Evolutionary conservation across 2,113 vertebrate genomes (phyloP).

Genomic region (Saguinus midas): DNA sequence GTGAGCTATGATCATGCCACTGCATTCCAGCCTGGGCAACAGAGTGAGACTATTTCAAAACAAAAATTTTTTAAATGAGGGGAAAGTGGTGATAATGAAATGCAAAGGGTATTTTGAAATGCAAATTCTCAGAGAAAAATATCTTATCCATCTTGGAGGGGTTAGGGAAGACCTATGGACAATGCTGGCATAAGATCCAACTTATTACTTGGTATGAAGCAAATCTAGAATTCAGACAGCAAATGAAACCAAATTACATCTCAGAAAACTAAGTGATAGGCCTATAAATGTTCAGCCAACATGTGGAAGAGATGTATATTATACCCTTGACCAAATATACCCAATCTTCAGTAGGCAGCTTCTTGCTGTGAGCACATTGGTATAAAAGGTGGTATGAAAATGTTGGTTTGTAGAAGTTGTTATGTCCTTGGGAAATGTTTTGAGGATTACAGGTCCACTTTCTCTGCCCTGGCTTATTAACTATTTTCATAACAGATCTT

Average conservation of each 20-base stretch:
- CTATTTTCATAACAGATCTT: conserved; percentile 34
- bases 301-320: conserved; percentile 51
- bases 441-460: background rate
- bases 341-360: background rate
- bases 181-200: background rate
- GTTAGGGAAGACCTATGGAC: background rate
- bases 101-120: background rate
- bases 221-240: conserved; percentile 42
- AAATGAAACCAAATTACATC: conserved; percentile 40
- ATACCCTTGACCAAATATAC: conserved; percentile 5
- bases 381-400: background rate
- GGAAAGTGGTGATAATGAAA: background rate
- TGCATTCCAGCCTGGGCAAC: too few species aligned
- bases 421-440: background rate
- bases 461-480: background rate
- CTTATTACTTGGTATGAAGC: background rate
- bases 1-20: too few species aligned
- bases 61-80: background rate
- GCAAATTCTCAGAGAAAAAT: background rate
- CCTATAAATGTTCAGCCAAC: conserved; percentile 34
- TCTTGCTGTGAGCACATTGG: background rate
- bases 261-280: conserved; percentile 52
- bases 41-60: too few species aligned
- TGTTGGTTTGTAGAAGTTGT: background rate
- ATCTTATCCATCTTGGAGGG: background rate